Base-by-base conservation (phyloP, 2,113 vertebrate genomes). In the Nothocercus nigrocapillus region DNA sequence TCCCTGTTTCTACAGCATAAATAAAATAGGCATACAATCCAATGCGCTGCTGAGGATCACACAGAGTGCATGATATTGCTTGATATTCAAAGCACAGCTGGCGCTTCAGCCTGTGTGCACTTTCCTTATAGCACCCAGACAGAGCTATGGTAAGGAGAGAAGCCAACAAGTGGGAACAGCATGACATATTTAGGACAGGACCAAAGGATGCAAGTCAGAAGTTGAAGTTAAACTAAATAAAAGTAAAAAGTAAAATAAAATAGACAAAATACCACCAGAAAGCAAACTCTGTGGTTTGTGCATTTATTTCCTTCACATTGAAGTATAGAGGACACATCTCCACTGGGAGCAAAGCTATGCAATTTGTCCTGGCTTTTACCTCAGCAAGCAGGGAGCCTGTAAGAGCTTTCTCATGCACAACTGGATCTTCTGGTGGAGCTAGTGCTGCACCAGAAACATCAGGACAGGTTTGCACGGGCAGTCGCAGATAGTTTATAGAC, bases 321-420 rank as follows among this genome's bases (percentile, higher is more conserved):
- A 66, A 34, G n/a, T 21, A 32, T 1, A 51, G 64, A 73, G 24
- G 42, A 74, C 28, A 28, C 1, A 0, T 5, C 0, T 1, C 36
- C 18, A 10, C 36, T 83, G 54, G 67, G 59, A 77, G 73, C 58
- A 25, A 34, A 45, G 19, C 56, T 38, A 30, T 76, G 62, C 59
- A 67, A 12, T 9, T 66, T 61, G 9, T 24, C 64, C 22, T 53
- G 69, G 47, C 38, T 32, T 13, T 62, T 42, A n/a, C 42, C n/a
- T 25, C 9, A 21, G 27, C 34, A 32, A 66, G 45, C 63, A 62
- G 22, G 7, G 58, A 84, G 58, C 25, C 74, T 40, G 63, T 79
- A 51, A 2, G 0, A 72, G 27, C 58, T 21, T 38, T 72, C 68
- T n/a, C 27, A 3, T 0, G 0, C 42, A 59, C 42, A 22, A 6